Evolutionary conservation across 2,113 vertebrate species (phyloP).

Genomic region (Pleuronectes platessa): DNA sequence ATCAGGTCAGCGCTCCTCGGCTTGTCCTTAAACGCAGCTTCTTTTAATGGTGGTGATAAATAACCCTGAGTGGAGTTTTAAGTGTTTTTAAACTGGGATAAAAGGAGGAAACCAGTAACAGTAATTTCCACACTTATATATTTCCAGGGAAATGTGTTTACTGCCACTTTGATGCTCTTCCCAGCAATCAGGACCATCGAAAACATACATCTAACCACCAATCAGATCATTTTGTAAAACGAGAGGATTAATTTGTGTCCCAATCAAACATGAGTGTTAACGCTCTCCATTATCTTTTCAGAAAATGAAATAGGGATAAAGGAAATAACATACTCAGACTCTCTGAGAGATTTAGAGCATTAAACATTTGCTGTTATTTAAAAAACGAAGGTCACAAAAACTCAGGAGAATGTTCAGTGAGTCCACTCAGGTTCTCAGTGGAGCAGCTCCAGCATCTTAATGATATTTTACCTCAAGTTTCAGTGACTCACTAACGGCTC

Average conservation of each 20-base stretch:
- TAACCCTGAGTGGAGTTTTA: slow-evolving; percentile 2
- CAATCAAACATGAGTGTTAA: background rate
- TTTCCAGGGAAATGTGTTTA: background rate
- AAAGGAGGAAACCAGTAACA: background rate
- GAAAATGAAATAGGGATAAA: background rate
- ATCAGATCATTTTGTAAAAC: background rate
- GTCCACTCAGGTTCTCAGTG: too few relatives aligned
- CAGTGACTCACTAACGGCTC: slow-evolving; percentile 6
- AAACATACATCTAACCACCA: background rate
- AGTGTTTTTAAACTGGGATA: background rate
- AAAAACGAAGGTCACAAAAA: background rate
- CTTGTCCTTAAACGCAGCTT: slow-evolving; percentile 17
- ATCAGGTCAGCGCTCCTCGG: slow-evolving; percentile 36
- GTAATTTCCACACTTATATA: background rate
- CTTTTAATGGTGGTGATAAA: slow-evolving; percentile 24
- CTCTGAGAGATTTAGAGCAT: too few relatives aligned
- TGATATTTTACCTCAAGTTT: background rate
- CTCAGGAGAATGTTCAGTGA: too few relatives aligned
- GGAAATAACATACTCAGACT: background rate
- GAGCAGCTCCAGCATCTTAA: too few relatives aligned
- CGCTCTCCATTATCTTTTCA: background rate
- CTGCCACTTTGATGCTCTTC: background rate
- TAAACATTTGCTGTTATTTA: too few relatives aligned
- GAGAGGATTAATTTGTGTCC: too few relatives aligned
- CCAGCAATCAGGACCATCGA: background rate